Base-by-base conservation (phyloP, 37 sponge, comb jelly and placozoan genomes). In the Mnemiopsis leidyi region DNA sequence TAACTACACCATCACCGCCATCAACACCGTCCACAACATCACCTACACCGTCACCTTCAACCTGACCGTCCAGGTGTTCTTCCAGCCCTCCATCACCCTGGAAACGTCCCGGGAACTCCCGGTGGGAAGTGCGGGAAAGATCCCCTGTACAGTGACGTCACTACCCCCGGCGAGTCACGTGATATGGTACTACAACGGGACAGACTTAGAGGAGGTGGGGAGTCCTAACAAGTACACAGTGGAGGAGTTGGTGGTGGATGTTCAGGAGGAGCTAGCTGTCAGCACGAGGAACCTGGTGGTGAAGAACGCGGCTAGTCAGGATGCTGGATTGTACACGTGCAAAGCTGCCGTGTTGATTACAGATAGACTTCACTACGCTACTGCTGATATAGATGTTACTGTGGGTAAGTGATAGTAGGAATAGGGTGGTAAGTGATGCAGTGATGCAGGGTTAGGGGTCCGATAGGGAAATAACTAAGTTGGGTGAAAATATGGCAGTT, bases 181-280 rank as follows among this genome's bases (percentile, higher is more conserved):
- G 36, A 34, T 32, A 18, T 79, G 82, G 82, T 23, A 3, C 26
- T 25, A 29, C 7, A 71, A 71, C 23, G 73, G 73, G 73, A 71
- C 25, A 5, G 23, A 71, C 25, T 25, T 71, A 23, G 16, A 25
- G 25, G 73, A 71, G 73, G 3, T 71, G 7, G 26, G 26, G 3
- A 71, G 23, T 25, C 73, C 82, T 1, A 79, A 38, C 16, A 34
- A 79, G 26, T 21, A 36, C 31, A 79, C 82, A 18, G 82, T 79
- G 3, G 82, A 79, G 82, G 82, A 79, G 82, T 36, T 79, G 82
- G 82, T 26, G 82, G 82, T 79, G 32, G 82, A 79, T 2, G 82
- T 36, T 36, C 16, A 21, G 36, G 82, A 38, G 7, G 23, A 79
- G 9, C 18, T 79, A 38, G 20, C 37, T 2, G 28, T 79, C 82